Evolutionary conservation across 2,113 vertebrate species (phyloP), one percentile per base, ranked within the genome.

Genomic region (Microcebus lehilahytsara): DNA sequence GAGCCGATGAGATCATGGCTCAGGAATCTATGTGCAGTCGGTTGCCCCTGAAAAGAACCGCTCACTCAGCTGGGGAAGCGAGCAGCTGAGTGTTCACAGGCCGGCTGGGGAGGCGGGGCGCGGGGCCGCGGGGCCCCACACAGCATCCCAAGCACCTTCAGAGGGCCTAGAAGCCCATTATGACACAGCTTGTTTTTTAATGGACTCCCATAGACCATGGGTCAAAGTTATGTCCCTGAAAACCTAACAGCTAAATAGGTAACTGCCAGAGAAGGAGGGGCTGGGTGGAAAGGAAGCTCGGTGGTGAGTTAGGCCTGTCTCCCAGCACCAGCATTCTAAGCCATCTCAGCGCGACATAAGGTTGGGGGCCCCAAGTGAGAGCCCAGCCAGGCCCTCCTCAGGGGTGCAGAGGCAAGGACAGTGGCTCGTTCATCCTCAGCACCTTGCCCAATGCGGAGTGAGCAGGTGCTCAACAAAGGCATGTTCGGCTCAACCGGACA

Each of bases 11-110:
- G 97, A 96, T 98, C 98, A 99, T 96, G 95, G 95, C 98, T 96
- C 69, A 98, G 98, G 98, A 99, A 99, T 98, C 98, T 72, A 93
- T 96, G 97, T 96, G 98, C 98, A 98, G 98, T 98, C 88, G 95
- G 98, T 98, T 97, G 98, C 98, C 96, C 98, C 98, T 98, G 98
- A 99, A 99, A 98, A 98, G 98, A 98, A 96, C 93, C 14, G 79
- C 98, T 97, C 85, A 93, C 97, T 98, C 98, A 98, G 97, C 97
- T 98, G 98, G 97, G 97, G 98, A 98, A 96, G 97, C 81, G 77
- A 92, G 71, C 91, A 93, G 97, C 97, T 98, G 97, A 98, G 98
- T 89, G 96, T 96, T 98, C 98, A 96, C 97, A 85, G 89, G 88
- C 88, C 1, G 3, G 11, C 5, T 0, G 79, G 78, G 85, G 42